Percentiles rank a stretch among this genome's conserved stretches.
Evolutionary conservation across 2,888 invertebrate species (phyloP).

Genomic region (Parnassius apollo): DNA sequence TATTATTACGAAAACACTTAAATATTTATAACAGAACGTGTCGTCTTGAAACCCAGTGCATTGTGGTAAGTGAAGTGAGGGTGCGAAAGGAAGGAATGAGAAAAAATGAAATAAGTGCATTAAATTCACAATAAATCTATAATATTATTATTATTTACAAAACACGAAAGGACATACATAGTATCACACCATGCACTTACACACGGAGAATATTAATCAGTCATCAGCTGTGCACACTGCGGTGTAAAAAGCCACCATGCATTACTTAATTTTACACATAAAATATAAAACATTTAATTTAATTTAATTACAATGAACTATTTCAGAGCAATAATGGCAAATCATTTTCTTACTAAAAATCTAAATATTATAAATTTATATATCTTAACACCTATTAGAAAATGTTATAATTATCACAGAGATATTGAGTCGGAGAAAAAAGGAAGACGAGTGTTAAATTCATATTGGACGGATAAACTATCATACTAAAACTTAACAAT

Average conservation of each 20-base stretch:
- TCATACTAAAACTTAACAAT: constrained; percentile 22
- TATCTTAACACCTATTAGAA: constrained; percentile 10
- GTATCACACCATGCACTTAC: constrained; percentile 81
- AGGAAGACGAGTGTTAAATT: constrained; percentile 21
- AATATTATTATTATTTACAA: constrained; percentile 77
- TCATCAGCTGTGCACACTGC: constrained; percentile 72
- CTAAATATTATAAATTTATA: constrained; percentile 16
- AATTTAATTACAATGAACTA: constrained; percentile 13
- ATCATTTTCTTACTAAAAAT: constrained; percentile 25
- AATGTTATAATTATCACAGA: constrained; percentile 25
- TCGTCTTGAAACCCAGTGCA: constrained; percentile 38
- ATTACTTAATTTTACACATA: constrained; percentile 36
- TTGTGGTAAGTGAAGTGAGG: constrained; percentile 56
- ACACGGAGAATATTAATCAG: constrained; percentile 62
- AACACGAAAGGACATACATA: constrained; percentile 62
- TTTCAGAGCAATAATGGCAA: constrained; percentile 12
- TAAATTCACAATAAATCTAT: constrained; percentile 74
- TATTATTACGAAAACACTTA: background rate
- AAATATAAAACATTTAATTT: constrained; percentile 14
- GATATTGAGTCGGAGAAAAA: constrained; percentile 8
- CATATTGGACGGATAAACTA: constrained; percentile 24
- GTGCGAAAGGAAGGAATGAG: constrained; percentile 62
- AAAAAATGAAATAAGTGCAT: constrained; percentile 77
- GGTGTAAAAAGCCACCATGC: constrained; percentile 69
- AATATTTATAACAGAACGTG: constrained; percentile 40